Evolutionary conservation across 2,113 vertebrate genomes (phyloP).

Genomic region (Porphyrio hochstetteri): DNA sequence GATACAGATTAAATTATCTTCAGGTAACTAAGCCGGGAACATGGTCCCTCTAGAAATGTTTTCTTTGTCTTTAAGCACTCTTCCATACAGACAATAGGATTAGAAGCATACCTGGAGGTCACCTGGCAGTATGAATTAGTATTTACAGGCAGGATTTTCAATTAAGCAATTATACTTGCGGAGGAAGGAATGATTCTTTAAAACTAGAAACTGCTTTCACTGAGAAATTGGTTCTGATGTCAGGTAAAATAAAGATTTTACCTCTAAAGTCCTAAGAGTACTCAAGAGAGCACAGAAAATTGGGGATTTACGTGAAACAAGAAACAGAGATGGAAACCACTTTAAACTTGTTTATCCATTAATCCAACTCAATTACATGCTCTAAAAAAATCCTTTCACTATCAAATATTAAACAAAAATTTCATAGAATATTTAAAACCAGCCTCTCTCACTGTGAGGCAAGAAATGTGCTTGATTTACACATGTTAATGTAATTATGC

Average conservation of each 20-base stretch:
- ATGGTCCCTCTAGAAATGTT: background rate
- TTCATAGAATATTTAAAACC: constrained; percentile 6
- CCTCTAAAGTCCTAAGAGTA: background rate
- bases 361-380: constrained; percentile 21
- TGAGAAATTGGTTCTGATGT: background rate
- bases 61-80: background rate
- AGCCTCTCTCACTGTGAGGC: background rate
- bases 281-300: constrained; percentile 9
- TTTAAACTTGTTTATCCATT: constrained; percentile 38
- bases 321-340: constrained; percentile 9
- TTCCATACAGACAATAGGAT: background rate
- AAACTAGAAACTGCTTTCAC: background rate
- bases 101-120: background rate
- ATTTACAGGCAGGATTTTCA: background rate
- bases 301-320: constrained; percentile 8
- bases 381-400: constrained; percentile 13
- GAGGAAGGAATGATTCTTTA: background rate
- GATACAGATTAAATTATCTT: background rate
- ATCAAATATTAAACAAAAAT: constrained; percentile 36
- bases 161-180: background rate
- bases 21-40: background rate
- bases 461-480: background rate
- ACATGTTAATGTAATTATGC: constrained; percentile 21
- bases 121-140: background rate
- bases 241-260: constrained; percentile 1